Evolutionary conservation across 2,113 vertebrate species (phyloP), one percentile per base, ranked within the genome.

Genomic region (Butorides virescens): DNA sequence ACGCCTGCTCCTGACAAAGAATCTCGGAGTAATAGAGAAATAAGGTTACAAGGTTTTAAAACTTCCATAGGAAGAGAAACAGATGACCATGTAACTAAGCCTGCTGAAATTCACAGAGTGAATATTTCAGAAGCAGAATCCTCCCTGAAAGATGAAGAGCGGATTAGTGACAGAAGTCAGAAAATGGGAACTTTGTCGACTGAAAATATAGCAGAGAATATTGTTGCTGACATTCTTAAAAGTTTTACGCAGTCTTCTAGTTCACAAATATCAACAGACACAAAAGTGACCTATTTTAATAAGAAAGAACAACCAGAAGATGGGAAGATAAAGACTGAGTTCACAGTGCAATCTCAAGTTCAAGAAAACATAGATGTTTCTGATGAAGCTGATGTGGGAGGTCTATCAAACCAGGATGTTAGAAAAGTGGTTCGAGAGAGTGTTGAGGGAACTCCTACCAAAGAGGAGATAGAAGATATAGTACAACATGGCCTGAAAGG

Each of bases 311-410:
- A 98, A 20, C 95, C 98, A 27, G 98, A 98, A 23, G 98, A 98
- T 62, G 98, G 98, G 72, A 98, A 96, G 15, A 98, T 97, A 4
- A 99, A 98, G 96, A 99, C 98, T 1, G 96, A 99, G 88, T 98
- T 99, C 47, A 98, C 98, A 12, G 96, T 99, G 56, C 98, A 99
- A 78, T 99, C 99, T 34, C 99, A 98, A 86, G 96, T 99, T 82
- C 98, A 99, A 10, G 98, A 99, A 84, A 98, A 98, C 9, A 44
- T 99, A 17, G 98, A 98, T 81, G 17, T 99, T 92, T 98, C 98
- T 9, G 96, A 98, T 49, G 93, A 98, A 82, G 96, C 96, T 10
- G 97, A 95, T 34, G 86, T 98, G 85, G 97, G 98, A 18, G 97
- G 98, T 79, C 95, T 99, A 2, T 94, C 99, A 90, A 98, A 94